phyloP scores from a whole-genome alignment of 2,888 invertebrate species.

The Habroteleia sp. region DNA sequence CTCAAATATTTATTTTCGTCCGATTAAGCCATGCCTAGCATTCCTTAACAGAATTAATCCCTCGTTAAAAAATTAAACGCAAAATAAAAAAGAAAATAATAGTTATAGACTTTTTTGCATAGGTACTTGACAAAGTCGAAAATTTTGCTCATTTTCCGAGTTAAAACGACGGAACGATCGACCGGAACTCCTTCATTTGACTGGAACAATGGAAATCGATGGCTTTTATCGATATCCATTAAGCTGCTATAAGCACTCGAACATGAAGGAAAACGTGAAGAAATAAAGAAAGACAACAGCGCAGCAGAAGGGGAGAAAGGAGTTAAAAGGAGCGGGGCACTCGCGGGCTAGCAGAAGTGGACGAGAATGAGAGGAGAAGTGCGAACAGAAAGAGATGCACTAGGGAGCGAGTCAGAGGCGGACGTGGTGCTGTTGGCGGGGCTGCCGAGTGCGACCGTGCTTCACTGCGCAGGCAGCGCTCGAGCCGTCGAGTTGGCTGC shows the following conservation, averaged over 20 bases:
- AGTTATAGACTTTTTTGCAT: conserved; percentile 13
- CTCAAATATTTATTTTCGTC: too few relatives aligned
- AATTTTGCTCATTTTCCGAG: conserved; percentile 8
- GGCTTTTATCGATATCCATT: conserved; percentile 44
- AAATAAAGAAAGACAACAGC: conserved; percentile 66
- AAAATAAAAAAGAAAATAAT: too few relatives aligned
- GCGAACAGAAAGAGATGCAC: conserved; percentile 38
- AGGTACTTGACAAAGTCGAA: conserved; percentile 5
- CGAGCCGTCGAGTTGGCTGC: conserved; percentile 61
- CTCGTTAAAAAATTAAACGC: too few relatives aligned
- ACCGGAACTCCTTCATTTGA: conserved; percentile 26
- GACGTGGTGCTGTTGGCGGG: conserved; percentile 48
- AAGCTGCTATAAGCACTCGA: conserved; percentile 43
- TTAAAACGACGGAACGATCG: conserved; percentile 10
- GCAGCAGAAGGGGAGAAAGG: conserved; percentile 23
- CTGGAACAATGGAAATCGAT: conserved; percentile 22
- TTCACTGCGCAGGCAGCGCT: conserved; percentile 72
- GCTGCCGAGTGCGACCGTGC: conserved; percentile 65
- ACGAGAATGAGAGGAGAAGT: conserved; percentile 43
- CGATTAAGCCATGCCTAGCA: too few relatives aligned
- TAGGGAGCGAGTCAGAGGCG: conserved; percentile 41
- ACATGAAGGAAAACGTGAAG: conserved; percentile 58
- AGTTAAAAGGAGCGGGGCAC: conserved; percentile 47
- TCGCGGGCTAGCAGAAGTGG: conserved; percentile 54
- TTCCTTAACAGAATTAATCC: too few relatives aligned